phyloP scores from a whole-genome alignment of 2,113 vertebrate genomes.

The Hiodon tergisus region DNA sequence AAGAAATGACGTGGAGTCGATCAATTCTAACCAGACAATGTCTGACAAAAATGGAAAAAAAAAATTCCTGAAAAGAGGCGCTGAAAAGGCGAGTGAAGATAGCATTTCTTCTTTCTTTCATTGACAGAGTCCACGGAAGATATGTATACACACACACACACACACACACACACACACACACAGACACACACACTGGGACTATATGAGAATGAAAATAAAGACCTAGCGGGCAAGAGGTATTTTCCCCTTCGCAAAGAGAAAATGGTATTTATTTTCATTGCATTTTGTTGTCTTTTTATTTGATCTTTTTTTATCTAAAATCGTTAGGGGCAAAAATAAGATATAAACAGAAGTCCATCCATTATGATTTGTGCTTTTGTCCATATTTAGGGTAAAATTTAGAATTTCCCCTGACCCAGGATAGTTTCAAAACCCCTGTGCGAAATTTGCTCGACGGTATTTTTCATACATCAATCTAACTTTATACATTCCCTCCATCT shows the following conservation, averaged over 20 bases:
- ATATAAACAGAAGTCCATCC: slow-evolving; percentile 7
- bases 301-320: not conserved
- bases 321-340: not conserved
- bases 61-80: not conserved
- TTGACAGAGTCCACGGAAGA: too few species aligned
- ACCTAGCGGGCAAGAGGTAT: not conserved
- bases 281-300: not conserved
- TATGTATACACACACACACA: too few species aligned
- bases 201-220: not conserved
- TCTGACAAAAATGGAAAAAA: not conserved
- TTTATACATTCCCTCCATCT: slow-evolving; percentile 38
- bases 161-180: too few species aligned
- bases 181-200: too few species aligned
- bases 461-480: slow-evolving; percentile 45
- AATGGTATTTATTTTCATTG: too few species aligned
- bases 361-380: slow-evolving; percentile 5
- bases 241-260: too few species aligned
- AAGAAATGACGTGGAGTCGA: too few species aligned
- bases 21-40: too few species aligned
- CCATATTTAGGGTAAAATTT: not conserved
- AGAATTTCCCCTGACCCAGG: slow-evolving; percentile 4
- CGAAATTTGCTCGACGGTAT: slow-evolving; percentile 31
- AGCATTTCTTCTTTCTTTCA: not conserved
- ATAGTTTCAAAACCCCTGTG: not conserved
- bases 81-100: not conserved